Base-by-base conservation (phyloP, 2,888 invertebrate genomes). In the Agriopis aurantiaria region DNA sequence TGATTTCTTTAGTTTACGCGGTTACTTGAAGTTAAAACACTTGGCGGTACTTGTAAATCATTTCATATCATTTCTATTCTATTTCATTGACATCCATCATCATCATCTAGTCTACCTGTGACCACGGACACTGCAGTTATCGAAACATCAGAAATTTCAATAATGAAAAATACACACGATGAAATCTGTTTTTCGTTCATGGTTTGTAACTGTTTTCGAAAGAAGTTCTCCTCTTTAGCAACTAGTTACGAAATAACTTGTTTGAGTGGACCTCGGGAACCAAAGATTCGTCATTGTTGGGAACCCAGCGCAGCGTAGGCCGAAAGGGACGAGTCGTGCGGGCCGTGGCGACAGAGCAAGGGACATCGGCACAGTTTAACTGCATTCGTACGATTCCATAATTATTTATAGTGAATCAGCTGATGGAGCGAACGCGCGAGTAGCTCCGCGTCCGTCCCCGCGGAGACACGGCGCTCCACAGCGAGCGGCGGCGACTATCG, bases 401-500 rank as follows among this genome's bases (percentile, higher is more conserved):
- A 76, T 92, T 93, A 93, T 94, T 92, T 92, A 92, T 93, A 93
- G 93, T 90, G 85, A 84, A 92, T 92, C 94, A 91, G 93, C 94
- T 93, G 92, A 86, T 77, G 61, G 78, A 76, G 68, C 77, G 76
- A 75, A 76, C 78, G 76, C 77, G 75, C 57, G 66, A 69, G 67
- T 76, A 75, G 75, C 69, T 75, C 74, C 71, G 70, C 66, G 66
- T 65, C 61, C 62, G 65, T 60, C 51, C 65, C 40, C 65, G 51
- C 67, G 73, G 75, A 77, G 79, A 76, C 75, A 74, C 73, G 57
- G 61, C 61, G 48, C 40, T 14, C 45, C 65, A 69, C 65, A 63
- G n/a, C 14, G 40, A 51, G 56, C 68, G 41, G 62, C 64, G 14
- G 51, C 68, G 63, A 17, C 58, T 58, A 52, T 61, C 68, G 72